Base-by-base conservation (phyloP, 2,888 invertebrate genomes). In the Sicus ferrugineus region DNA sequence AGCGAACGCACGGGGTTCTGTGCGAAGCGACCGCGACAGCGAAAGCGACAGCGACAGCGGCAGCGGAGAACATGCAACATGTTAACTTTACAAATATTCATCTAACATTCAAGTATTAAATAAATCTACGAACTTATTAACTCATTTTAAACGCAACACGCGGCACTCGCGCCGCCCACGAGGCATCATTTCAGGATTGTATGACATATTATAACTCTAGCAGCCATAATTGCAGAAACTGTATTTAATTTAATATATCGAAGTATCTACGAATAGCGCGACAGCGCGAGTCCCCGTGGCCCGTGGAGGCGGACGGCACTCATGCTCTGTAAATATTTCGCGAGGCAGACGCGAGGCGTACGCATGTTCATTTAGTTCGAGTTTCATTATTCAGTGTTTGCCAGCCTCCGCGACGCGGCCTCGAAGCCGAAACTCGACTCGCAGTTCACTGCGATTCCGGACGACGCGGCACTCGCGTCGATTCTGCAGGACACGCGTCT, bases 191-290 rank as follows among this genome's bases (percentile, higher is more conserved):
- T 79, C 78, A 78, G 79, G 79, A 78, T 79, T 79, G 77, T 78
- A 76, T 76, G 77, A 78, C 78, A 78, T 78, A 78, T 78, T 78
- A 78, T 76, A 78, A 77, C 74, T 79, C 73, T 75, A 76, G 75
- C 74, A 72, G 69, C 75, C 72, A 75, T 72, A 73, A 75, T 70
- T 72, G 73, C 68, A 73, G 42, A 54, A 34, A 65, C 30, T 62
- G 38, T 19, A 65, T 28, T n/a, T 64, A 50, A 64, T 30, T 38
- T 21, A 72, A 66, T 74, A 75, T 69, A 73, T 68, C 69, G 72
- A 70, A 65, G 70, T 19, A 69, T 38, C 6, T 14, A 70, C 56
- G 69, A 56, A 23, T 56, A 28, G 16, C 23, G 28, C 56, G 56
- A 16, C 42, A 38, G 38, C 11, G 7, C 38, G 11, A n/a, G n/a